Evolutionary conservation across 2,888 invertebrate genomes (phyloP), one percentile per base, ranked within the genome.

Genomic region (Melanargia galathea): DNA sequence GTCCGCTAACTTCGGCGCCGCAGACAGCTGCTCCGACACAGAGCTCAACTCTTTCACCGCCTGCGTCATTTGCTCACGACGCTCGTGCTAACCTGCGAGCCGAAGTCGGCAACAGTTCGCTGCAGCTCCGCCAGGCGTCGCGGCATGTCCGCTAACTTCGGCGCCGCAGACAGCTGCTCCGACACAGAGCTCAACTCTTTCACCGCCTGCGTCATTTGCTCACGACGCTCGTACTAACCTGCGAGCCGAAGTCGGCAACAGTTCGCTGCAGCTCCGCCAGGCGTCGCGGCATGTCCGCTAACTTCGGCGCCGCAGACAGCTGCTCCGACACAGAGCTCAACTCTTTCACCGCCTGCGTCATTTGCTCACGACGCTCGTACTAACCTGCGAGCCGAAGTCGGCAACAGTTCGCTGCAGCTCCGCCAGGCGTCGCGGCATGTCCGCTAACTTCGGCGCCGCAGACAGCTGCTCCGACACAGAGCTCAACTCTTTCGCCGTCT

Each of bases 221-320:
- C 2, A n/a, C 26, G 2, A 48, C n/a, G 8, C 1, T 11, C 83
- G 8, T 16, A 55, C 61, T 43, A 24, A 66, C 93, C 85, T 93
- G 92, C 66, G 93, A 93, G 2, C 94, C 94, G 66, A 94, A 92
- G 35, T 90, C 87, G 1, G 92, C 93, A 2, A 94, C 93, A 60
- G 92, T 93, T 48, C 83, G 83, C 66, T 92, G 92, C 55, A 94
- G 75, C 24, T 90, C 92, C 10, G 90, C 88, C 48, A 94, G 79
- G 64, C 92, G 84, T 54, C 88, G 84, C 26, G 94, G 94, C 63
- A 93, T 92, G 70, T 92, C 93, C 0, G 92, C 92, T 38, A 94
- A 78, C 70, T 93, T 92, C 0, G 94, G 94, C 10, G 93, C 93
- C 93, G 92, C 92, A 20, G 92, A 90, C 62, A 94, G 79, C 77